A percentile compares a stretch with the other conserved stretches of the same genome.
phyloP scores from a whole-genome alignment of 2,113 vertebrate species.

The Mungos mungo region DNA sequence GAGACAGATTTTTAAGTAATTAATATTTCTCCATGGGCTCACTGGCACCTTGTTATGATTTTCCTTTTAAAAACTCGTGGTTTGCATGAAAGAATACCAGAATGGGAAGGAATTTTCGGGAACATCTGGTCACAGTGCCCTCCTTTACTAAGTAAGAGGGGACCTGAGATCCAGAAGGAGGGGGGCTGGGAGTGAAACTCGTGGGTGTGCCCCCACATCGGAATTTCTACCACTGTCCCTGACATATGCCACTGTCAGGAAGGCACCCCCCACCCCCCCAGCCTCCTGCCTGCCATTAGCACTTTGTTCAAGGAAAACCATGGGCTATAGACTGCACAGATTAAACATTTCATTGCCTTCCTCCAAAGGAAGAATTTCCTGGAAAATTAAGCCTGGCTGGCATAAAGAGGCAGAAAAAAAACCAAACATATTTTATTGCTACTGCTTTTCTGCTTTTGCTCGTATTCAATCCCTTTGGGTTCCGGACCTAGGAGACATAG shows the following conservation, averaged over 20 bases:
- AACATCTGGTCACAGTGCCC: neutral
- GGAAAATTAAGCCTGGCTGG: neutral
- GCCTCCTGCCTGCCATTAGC: neutral
- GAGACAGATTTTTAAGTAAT: neutral
- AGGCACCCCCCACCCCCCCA: too few relatives aligned
- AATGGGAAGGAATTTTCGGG: neutral
- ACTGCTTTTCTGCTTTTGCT: neutral
- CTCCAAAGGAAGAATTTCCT: neutral
- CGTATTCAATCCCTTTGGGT: neutral
- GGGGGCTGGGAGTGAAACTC: neutral
- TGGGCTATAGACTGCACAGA: neutral
- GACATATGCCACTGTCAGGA: rapidly evolving
- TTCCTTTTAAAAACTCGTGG: neutral
- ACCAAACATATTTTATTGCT: neutral
- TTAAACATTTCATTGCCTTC: neutral
- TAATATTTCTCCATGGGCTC: neutral
- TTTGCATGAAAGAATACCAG: neutral
- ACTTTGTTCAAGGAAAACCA: neutral
- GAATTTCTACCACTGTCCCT: rapidly evolving
- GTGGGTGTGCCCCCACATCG: neutral
- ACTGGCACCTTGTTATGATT: neutral
- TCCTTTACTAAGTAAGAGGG: neutral
- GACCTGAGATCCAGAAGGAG: neutral
- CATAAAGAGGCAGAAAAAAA: neutral
- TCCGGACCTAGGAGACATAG: too few relatives aligned